These are phyloP conservation scores for Cepphus grylle DNA, from an alignment of 2,113 vertebrate genomes.

Conservation along the genomic window DNA sequence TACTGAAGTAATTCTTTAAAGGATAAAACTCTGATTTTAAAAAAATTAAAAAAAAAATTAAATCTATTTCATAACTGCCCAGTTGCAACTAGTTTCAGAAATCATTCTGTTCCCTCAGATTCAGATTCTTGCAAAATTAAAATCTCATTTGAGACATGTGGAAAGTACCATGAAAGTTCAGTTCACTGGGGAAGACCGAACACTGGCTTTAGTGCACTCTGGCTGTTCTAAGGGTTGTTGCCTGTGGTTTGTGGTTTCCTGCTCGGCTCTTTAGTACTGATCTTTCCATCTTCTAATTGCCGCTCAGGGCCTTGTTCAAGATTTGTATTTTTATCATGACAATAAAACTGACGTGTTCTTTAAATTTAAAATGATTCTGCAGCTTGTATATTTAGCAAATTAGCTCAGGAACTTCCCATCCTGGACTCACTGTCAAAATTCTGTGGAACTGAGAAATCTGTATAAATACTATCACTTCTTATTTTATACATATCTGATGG, in stretches of 20 bases:
- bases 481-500: not conserved
- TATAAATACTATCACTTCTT: not conserved
- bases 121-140: not conserved
- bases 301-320: not conserved
- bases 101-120: not conserved
- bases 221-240: not conserved
- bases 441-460: not conserved
- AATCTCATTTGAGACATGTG: not conserved
- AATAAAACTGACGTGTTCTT: not conserved
- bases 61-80: not conserved
- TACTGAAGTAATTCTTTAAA: not conserved
- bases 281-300: not conserved
- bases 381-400: not conserved
- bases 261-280: not conserved
- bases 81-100: not conserved
- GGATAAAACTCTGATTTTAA: not conserved
- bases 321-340: not conserved
- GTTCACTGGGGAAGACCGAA: not conserved
- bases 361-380: not conserved
- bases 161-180: not conserved
- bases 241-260: not conserved
- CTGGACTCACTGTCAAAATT: not conserved
- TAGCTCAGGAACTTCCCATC: not conserved
- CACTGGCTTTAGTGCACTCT: not conserved
- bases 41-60: not conserved